Evolutionary conservation across 2,797 vertebrate genomes (phyloP), one percentile per base, ranked within the genome.

Genomic region (Sebastes aleutianus): DNA sequence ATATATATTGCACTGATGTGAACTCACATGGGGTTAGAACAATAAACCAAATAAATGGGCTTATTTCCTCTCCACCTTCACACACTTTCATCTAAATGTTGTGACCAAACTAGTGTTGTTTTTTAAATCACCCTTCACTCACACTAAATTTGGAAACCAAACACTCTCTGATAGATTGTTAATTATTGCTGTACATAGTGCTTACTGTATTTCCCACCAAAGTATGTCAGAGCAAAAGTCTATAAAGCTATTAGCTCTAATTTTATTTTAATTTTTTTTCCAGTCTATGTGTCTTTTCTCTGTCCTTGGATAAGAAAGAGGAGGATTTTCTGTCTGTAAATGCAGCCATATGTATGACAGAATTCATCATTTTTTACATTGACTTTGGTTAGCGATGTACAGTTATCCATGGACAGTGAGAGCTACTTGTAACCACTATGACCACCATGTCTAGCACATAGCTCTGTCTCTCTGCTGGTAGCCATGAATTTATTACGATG

Each of bases 1-100:
- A 78, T 79, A 62, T 69, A 76, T 91, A 90, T 87, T 95, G 93
- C 94, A 94, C 95, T 95, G 93, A 94, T 88, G 77, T 84, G 54
- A 88, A 76, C 89, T 84, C 78, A 69, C 34, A 59, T 59, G 76
- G 74, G 71, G 26, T 83, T 47, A 27, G 13, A 87, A 47, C 39
- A 54, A 68, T 4, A 64, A 76, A 63, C 62, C 62, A 62, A 84
- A 59, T 13, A 7, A 66, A 66, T 8, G 20, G 65, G 22, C 50
- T 2, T 36, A n/a, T 75, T 65, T 75, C 31, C n/a, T 36, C 43
- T 83, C 43, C 69, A 50, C 5, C 58, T 69, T 74, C 74, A 53
- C 76, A 66, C 3, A 22, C 70, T 79, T 76, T 76, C 20, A 59
- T 62, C 59, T 34, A 62, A 50, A 56, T 43, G 16, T 83, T 58